These are phyloP conservation scores for Porites cylindrica DNA, from an alignment of 92 coral and sea anemone species.

Conservation along the genomic window DNA sequence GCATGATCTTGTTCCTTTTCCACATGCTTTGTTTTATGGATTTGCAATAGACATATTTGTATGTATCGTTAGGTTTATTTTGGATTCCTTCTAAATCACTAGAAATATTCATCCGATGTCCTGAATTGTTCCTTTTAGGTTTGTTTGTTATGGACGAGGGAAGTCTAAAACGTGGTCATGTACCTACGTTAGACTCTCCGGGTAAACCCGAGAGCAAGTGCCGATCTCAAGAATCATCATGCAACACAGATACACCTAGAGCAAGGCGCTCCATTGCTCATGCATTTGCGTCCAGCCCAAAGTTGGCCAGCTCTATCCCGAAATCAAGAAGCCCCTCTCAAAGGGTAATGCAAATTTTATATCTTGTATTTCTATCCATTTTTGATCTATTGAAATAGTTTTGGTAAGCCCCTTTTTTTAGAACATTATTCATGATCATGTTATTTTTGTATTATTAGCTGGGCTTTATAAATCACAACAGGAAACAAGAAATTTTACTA, in stretches of 20 bases:
- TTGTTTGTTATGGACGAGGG: neutral
- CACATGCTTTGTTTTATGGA: too few relatives aligned
- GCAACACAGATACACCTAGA: too few relatives aligned
- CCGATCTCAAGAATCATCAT: neutral
- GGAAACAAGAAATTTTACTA: neutral
- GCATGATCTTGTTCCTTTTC: too few relatives aligned
- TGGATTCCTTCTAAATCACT: too few relatives aligned
- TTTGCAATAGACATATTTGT: too few relatives aligned
- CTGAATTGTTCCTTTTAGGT: neutral
- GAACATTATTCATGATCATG: neutral
- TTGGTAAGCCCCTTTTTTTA: neutral
- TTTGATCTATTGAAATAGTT: neutral
- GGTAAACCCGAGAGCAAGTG: slow-evolving; percentile 3
- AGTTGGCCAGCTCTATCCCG: neutral
- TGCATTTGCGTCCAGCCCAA: too few relatives aligned
- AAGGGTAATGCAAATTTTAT: neutral
- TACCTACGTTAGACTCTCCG: neutral
- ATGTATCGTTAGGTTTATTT: too few relatives aligned
- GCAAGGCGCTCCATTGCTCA: too few relatives aligned
- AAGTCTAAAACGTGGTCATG: neutral
- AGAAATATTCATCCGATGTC: too few relatives aligned
- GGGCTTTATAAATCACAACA: neutral
- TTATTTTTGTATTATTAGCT: too few relatives aligned
- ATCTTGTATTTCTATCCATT: too few relatives aligned
- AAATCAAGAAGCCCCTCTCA: neutral